Conservation (phyloP, 2,113 vertebrate genomes). For the Syngnathoides biaculeatus region DNA sequence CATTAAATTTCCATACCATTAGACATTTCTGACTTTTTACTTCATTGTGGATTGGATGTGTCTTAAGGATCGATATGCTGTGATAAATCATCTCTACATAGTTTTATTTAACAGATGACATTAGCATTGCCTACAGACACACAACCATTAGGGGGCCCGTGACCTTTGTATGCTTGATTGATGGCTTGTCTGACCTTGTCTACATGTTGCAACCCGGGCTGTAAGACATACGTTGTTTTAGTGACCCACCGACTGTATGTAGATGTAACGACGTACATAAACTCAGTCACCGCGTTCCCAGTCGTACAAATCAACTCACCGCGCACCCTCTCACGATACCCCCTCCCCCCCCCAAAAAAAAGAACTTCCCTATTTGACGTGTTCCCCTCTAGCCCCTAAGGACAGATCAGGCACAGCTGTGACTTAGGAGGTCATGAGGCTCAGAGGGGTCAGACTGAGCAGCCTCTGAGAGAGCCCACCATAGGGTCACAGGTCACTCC, state of each 20-base stretch:
- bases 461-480: conserved; percentile 71
- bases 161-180: conserved; percentile 64
- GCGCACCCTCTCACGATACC: neutral
- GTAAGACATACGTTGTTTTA: conserved; percentile 56
- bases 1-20: conserved; percentile 37
- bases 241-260: conserved; percentile 49
- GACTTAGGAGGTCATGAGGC: conserved; percentile 74
- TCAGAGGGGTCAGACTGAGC: conserved; percentile 72
- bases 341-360: conserved; percentile 31
- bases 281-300: neutral
- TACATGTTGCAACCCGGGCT: conserved; percentile 40
- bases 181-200: conserved; percentile 62
- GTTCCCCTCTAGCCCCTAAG: conserved; percentile 70
- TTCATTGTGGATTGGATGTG: conserved; percentile 43
- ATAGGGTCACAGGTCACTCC: conserved; percentile 74
- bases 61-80: conserved; percentile 48
- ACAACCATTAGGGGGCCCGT: conserved; percentile 45
- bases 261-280: conserved; percentile 39
- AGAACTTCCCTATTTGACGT: conserved; percentile 52
- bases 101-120: conserved; percentile 68
- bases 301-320: conserved; percentile 27
- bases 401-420: conserved; percentile 79
- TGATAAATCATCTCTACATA: conserved; percentile 53
- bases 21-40: conserved; percentile 32
- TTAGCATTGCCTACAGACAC: conserved; percentile 66